Percentiles rank a stretch among this genome's conserved stretches.
Conservation (phyloP, 2,113 vertebrate genomes). For the Seriola aureovittata region DNA sequence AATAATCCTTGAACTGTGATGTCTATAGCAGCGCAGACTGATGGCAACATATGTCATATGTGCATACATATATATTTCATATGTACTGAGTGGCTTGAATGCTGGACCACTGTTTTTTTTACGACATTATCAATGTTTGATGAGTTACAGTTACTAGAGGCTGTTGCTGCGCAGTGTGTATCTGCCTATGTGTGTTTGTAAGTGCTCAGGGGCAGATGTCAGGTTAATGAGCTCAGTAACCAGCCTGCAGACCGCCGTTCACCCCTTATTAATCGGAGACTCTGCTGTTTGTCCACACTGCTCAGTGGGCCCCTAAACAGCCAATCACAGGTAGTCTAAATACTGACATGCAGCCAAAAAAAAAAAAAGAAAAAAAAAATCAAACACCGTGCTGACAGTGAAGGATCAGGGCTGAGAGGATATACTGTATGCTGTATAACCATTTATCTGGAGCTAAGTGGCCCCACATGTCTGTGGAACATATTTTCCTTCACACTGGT, state of each 20-base stretch:
- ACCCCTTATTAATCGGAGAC: constrained; percentile 68
- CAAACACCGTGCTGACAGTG: constrained; percentile 31
- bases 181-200: not conserved
- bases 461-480: not conserved
- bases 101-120: not conserved
- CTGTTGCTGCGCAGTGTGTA: constrained; percentile 24
- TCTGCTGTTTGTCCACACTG: constrained; percentile 57
- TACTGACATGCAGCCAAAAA: constrained; percentile 48
- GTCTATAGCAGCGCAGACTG: not conserved
- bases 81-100: not conserved
- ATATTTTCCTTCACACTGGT: constrained; percentile 23
- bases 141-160: constrained; percentile 10
- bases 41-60: not conserved
- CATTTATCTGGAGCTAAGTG: constrained; percentile 29
- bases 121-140: not conserved
- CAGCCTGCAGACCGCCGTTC: constrained; percentile 60
- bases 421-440: not conserved
- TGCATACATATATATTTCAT: not conserved
- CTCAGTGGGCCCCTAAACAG: constrained; percentile 49
- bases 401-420: not conserved
- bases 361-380: not conserved
- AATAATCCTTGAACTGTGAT: not conserved
- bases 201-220: constrained; percentile 34
- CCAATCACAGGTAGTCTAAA: constrained; percentile 57
- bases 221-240: constrained; percentile 74